Conservation (phyloP, 2,888 invertebrate species). For the Apodemia zela region DNA sequence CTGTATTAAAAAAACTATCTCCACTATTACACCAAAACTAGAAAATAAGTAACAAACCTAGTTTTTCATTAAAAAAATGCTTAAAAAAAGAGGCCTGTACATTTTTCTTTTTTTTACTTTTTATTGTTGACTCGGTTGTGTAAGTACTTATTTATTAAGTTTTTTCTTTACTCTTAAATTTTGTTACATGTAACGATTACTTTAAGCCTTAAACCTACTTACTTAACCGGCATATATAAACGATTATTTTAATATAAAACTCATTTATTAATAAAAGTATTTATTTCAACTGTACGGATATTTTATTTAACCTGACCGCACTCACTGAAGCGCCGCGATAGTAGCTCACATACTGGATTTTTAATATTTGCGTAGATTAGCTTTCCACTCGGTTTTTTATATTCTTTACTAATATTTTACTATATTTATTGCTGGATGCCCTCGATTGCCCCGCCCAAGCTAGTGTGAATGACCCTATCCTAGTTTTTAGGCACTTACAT, state of each 20-base stretch:
- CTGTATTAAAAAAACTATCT: conserved; percentile 50
- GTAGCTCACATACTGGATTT: conserved; percentile 77
- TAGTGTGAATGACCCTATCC: conserved; percentile 74
- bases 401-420: conserved; percentile 59
- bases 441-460: conserved; percentile 65
- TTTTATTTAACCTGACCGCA: conserved; percentile 58
- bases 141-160: conserved; percentile 81
- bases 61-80: conserved; percentile 39
- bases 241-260: conserved; percentile 61
- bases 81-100: conserved; percentile 45
- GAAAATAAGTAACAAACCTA: conserved; percentile 45
- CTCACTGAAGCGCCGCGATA: conserved; percentile 39
- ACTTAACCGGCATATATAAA: conserved; percentile 71
- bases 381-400: conserved; percentile 61
- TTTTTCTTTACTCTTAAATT: conserved; percentile 52
- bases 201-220: conserved; percentile 61
- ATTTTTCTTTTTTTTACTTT: conserved; percentile 43
- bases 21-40: conserved; percentile 70
- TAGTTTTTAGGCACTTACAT: conserved; percentile 64
- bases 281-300: conserved; percentile 62
- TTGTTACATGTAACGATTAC: conserved; percentile 73
- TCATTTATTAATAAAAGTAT: conserved; percentile 73
- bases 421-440: conserved; percentile 71
- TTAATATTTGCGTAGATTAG: conserved; percentile 60
- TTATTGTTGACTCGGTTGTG: conserved; percentile 74